These are phyloP conservation scores for Epicauta chinensis DNA, from an alignment of 1,140 invertebrate species.

Conservation along the genomic window DNA sequence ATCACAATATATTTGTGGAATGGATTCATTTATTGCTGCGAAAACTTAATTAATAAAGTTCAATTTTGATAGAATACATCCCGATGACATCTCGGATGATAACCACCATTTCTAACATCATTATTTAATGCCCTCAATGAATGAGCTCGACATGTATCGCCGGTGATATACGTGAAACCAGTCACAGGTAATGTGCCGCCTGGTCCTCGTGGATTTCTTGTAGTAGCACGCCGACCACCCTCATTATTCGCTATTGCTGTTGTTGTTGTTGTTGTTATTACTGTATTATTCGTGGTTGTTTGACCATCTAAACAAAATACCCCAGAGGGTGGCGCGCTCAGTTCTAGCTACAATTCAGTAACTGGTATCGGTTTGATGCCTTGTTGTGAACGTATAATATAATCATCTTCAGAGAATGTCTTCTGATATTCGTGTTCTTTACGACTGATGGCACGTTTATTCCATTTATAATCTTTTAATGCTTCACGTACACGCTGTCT, in stretches of 20 bases:
- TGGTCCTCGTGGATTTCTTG: slow-evolving; percentile 45
- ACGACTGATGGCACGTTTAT: slow-evolving; percentile 63
- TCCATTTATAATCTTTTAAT: slow-evolving; percentile 78
- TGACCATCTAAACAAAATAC: slow-evolving; percentile 55
- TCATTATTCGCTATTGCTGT: too few species aligned
- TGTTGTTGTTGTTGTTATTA: too few species aligned
- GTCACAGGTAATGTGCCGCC: slow-evolving; percentile 63
- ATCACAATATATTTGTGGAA: slow-evolving; percentile 38
- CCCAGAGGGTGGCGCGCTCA: slow-evolving; percentile 67
- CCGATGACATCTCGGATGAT: slow-evolving; percentile 27
- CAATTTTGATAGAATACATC: not conserved
- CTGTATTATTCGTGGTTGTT: too few species aligned
- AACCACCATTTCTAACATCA: slow-evolving; percentile 36
- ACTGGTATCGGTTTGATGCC: slow-evolving; percentile 71
- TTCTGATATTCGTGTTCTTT: slow-evolving; percentile 86
- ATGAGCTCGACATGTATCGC: slow-evolving; percentile 50
- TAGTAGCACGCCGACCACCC: slow-evolving; percentile 49
- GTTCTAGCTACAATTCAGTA: slow-evolving; percentile 90
- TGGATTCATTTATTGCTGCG: slow-evolving; percentile 40
- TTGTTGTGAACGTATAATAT: slow-evolving; percentile 61
- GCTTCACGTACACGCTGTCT: slow-evolving; percentile 69
- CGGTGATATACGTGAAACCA: slow-evolving; percentile 68
- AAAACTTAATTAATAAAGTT: not conserved
- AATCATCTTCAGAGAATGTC: slow-evolving; percentile 78
- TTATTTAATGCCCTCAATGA: slow-evolving; percentile 31